Evolutionary conservation across 2,888 invertebrate species (phyloP).

Genomic region (Cephus pygmeus): DNA sequence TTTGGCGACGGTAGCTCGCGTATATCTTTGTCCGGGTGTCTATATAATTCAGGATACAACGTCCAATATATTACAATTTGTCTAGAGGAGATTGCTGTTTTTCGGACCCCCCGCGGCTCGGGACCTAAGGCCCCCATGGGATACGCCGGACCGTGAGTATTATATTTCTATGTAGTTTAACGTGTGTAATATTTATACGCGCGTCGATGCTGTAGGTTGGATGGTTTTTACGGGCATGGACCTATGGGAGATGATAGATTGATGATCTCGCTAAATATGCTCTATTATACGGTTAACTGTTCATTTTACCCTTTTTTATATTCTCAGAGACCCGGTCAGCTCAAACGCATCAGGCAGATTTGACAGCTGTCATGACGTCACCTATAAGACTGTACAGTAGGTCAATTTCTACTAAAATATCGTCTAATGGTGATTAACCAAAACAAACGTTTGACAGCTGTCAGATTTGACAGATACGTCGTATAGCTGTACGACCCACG

Average conservation of each 20-base stretch:
- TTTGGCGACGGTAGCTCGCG: constrained; percentile 36
- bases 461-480: background rate
- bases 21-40: constrained; percentile 23
- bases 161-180: constrained; percentile 13
- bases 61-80: constrained; percentile 58
- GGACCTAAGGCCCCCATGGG: constrained; percentile 17
- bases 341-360: background rate
- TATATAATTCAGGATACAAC: constrained; percentile 28
- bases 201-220: background rate
- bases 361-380: background rate
- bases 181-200: constrained; percentile 19
- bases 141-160: constrained; percentile 24
- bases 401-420: background rate
- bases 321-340: background rate
- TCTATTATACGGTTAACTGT: constrained; percentile 7
- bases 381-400: background rate
- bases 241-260: constrained; percentile 13
- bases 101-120: constrained; percentile 43
- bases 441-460: background rate
- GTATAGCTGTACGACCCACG: background rate
- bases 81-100: constrained; percentile 42
- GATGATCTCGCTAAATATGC: constrained; percentile 21
- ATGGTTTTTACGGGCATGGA: background rate
- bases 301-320: background rate
- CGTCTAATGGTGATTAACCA: background rate